phyloP scores from a whole-genome alignment of 2,888 invertebrate genomes.

The Nycteola revayana region DNA sequence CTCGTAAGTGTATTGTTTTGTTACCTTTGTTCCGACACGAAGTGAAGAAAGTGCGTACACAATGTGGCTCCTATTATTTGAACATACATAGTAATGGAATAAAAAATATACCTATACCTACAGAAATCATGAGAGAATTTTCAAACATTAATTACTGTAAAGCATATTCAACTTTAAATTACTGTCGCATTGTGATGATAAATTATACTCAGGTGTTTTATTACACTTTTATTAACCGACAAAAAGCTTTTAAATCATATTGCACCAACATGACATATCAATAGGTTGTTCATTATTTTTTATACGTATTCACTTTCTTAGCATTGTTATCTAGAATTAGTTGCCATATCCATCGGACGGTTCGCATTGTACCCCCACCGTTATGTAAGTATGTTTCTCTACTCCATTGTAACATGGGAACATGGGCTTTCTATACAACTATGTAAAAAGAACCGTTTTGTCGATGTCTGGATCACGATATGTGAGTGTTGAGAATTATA shows the following conservation, averaged over 20 bases:
- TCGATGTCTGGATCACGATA: slow-evolving; percentile 24
- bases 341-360: slow-evolving; percentile 28
- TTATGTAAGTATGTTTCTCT: slow-evolving; percentile 35
- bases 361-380: slow-evolving; percentile 22
- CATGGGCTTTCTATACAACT: slow-evolving; percentile 49
- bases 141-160: too few species aligned
- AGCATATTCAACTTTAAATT: too few species aligned
- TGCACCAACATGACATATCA: slow-evolving; percentile 16
- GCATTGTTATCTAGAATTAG: slow-evolving; percentile 27
- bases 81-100: too few species aligned
- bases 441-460: slow-evolving; percentile 29
- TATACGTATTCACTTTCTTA: slow-evolving; percentile 32
- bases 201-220: too few species aligned
- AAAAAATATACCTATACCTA: too few species aligned
- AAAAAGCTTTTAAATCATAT: slow-evolving; percentile 20
- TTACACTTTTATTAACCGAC: not conserved
- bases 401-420: slow-evolving; percentile 57
- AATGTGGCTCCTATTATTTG: too few species aligned
- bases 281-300: slow-evolving; percentile 16
- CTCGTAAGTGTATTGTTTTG: slow-evolving; percentile 27
- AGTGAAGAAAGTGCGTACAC: slow-evolving; percentile 9
- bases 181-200: not conserved
- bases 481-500: slow-evolving; percentile 1
- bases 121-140: too few species aligned
- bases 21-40: slow-evolving; percentile 12